phyloP scores from a whole-genome alignment of 2,113 vertebrate genomes.

The Phalacrocorax aristotelis region DNA sequence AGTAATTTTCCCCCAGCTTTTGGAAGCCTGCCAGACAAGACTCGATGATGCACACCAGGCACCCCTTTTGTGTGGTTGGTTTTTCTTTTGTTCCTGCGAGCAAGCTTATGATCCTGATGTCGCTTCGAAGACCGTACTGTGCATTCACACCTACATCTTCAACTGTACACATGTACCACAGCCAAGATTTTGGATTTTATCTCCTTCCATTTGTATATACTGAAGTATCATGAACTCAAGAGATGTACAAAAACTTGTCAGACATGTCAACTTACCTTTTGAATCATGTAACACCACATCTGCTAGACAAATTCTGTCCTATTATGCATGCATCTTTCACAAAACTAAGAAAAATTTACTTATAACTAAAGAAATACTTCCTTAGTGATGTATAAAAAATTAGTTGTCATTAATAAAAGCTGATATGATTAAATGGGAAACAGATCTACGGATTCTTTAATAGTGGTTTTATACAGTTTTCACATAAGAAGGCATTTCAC shows the following conservation, averaged over 20 bases:
- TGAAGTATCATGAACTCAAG: background rate
- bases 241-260: background rate
- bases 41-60: background rate
- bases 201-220: background rate
- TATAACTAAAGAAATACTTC: background rate
- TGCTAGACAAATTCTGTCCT: background rate
- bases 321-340: background rate
- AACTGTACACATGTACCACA: rapidly evolving
- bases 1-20: background rate
- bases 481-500: background rate
- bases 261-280: background rate
- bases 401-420: background rate
- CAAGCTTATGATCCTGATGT: background rate
- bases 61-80: too few species aligned
- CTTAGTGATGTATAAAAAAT: background rate
- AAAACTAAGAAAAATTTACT: background rate
- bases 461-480: background rate
- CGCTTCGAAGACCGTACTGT: background rate
- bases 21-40: background rate
- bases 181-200: background rate
- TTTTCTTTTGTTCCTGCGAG: background rate
- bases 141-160: background rate
- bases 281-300: background rate
- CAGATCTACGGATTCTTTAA: background rate
- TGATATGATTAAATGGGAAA: background rate